Percentiles rank a stretch among this genome's conserved stretches.
Evolutionary conservation across 2,888 invertebrate species (phyloP).

Genomic region (Lagria hirta): DNA sequence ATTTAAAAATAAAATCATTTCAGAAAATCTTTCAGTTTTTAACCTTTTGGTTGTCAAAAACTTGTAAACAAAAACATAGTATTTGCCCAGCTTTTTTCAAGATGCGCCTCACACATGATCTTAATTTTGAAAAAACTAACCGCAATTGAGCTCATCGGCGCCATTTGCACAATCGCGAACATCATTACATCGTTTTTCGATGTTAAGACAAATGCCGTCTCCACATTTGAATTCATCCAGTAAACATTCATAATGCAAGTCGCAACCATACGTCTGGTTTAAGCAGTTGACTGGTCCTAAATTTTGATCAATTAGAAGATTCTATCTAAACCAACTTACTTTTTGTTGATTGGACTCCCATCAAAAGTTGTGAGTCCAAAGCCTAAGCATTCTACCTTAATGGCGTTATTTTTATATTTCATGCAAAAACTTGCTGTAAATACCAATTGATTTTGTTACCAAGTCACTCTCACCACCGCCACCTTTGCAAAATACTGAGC

Average conservation of each 20-base stretch:
- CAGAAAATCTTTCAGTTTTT: too few species aligned
- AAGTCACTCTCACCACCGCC: constrained; percentile 21
- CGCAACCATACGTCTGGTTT: constrained; percentile 67
- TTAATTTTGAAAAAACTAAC: constrained; percentile 46
- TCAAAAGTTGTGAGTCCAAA: constrained; percentile 3
- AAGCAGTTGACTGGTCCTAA: constrained; percentile 46
- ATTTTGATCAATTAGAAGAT: constrained; percentile 15
- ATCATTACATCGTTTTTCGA: constrained; percentile 57
- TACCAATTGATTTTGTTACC: neutral
- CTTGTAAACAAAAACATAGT: too few species aligned
- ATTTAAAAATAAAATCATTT: too few species aligned
- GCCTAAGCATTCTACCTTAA: constrained; percentile 11
- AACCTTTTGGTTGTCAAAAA: too few species aligned
- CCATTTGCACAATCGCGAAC: constrained; percentile 58
- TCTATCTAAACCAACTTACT: too few species aligned
- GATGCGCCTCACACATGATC: constrained; percentile 13
- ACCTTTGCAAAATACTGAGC: constrained; percentile 17
- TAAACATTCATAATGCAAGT: too few species aligned
- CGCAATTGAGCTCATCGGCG: constrained; percentile 61
- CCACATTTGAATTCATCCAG: constrained; percentile 61
- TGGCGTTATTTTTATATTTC: too few species aligned
- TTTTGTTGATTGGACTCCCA: too few species aligned
- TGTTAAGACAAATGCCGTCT: constrained; percentile 58
- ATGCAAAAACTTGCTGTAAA: too few species aligned
- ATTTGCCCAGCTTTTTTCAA: too few species aligned